A percentile compares a stretch with the other conserved stretches of the same genome.
Evolutionary conservation across 2,797 vertebrate species (phyloP).

Genomic region (Craterocephalus amniculus): DNA sequence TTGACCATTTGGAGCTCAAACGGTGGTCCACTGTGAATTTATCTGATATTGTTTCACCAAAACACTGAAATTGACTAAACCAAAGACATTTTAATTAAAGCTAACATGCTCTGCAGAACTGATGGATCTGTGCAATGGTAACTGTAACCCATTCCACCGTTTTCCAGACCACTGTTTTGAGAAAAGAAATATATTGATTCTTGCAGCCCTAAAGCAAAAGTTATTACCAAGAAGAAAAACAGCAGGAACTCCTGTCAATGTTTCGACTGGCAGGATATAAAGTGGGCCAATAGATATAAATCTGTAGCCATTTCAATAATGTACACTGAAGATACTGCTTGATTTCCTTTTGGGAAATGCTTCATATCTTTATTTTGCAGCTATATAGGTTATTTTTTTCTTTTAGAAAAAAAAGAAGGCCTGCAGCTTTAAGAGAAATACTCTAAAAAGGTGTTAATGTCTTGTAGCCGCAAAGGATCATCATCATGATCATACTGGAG

Average conservation of each 20-base stretch:
- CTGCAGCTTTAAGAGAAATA: slow-evolving; percentile 45
- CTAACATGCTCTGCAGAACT: no score
- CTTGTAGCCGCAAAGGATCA: slow-evolving; percentile 30
- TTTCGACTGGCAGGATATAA: neutral
- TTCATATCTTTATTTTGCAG: neutral
- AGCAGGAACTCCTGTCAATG: neutral
- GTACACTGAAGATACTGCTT: neutral
- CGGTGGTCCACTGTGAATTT: no score
- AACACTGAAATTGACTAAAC: no score
- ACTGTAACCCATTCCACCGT: neutral
- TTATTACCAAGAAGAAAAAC: neutral
- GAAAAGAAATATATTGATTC: neutral
- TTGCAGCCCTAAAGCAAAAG: neutral
- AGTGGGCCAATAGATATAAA: neutral
- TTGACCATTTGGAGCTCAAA: no score
- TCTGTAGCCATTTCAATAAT: neutral
- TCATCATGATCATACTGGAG: slow-evolving; percentile 40
- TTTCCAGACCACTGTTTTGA: neutral
- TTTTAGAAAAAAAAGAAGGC: slow-evolving; percentile 8
- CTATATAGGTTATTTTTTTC: neutral
- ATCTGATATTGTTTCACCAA: no score
- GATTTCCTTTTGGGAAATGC: slow-evolving; percentile 14
- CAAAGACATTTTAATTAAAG: no score
- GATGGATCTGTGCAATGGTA: neutral
- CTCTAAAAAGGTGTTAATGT: slow-evolving; percentile 59